phyloP scores from a whole-genome alignment of 2,113 vertebrate species.

The Pantherophis guttatus region DNA sequence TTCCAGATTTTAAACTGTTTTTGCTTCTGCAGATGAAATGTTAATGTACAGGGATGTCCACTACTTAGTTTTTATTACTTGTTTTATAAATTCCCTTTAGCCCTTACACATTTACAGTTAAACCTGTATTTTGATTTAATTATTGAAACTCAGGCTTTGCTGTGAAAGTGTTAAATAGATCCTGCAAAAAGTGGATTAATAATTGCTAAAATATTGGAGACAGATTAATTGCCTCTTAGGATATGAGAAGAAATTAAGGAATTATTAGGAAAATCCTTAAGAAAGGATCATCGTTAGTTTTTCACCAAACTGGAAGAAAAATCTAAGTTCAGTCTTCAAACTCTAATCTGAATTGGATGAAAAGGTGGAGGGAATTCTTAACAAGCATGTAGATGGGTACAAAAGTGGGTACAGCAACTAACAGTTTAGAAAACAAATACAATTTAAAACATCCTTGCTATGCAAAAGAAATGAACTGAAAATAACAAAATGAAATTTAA shows the following conservation, averaged over 20 bases:
- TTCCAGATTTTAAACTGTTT: not conserved
- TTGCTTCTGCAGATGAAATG: not conserved
- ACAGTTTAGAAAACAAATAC: not conserved
- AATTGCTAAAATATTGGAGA: not conserved
- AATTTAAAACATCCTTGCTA: not conserved
- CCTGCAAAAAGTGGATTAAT: not conserved
- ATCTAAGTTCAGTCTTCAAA: not conserved
- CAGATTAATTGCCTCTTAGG: not conserved
- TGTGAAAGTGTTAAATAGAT: not conserved
- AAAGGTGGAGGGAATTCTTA: not conserved
- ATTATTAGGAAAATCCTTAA: not conserved
- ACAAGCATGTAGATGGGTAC: not conserved
- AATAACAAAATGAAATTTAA: not conserved
- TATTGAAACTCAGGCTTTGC: not conserved
- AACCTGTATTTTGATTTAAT: not conserved
- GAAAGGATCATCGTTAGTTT: not conserved
- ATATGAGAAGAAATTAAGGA: not conserved
- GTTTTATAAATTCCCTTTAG: not conserved
- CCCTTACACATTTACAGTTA: not conserved
- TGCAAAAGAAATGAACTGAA: not conserved
- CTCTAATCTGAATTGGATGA: not conserved
- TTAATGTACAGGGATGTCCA: not conserved
- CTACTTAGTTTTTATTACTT: not conserved
- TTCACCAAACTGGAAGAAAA: not conserved
- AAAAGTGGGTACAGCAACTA: not conserved